Conservation (phyloP, 2,113 vertebrate species). For the Syngnathus scovelli region DNA sequence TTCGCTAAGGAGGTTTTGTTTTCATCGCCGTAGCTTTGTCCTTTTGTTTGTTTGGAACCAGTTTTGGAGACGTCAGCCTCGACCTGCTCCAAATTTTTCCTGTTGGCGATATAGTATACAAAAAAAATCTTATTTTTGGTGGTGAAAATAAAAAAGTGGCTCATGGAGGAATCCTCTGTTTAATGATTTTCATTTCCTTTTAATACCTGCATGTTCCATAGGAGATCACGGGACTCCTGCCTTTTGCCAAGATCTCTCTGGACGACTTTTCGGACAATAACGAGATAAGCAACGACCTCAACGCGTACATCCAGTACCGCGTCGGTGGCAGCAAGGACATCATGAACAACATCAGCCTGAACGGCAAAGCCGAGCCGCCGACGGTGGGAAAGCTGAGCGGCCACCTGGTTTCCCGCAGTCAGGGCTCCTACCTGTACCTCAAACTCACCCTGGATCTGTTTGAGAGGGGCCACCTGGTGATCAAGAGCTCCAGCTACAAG, state of each 20-base stretch:
- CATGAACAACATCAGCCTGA: constrained; percentile 90
- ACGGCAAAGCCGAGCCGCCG: constrained; percentile 84
- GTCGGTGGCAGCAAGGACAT: constrained; percentile 86
- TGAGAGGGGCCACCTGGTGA: constrained; percentile 90
- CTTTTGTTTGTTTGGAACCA: not conserved
- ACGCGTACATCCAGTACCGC: constrained; percentile 88
- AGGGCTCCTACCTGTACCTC: constrained; percentile 94
- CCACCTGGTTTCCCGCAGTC: constrained; percentile 89
- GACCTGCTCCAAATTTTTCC: not conserved
- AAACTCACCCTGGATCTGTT: constrained; percentile 96
- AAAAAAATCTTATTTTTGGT: not conserved
- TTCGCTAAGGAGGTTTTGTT: not conserved
- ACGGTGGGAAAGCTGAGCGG: constrained; percentile 87
- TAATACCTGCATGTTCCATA: constrained; percentile 42
- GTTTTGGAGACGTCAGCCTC: not conserved
- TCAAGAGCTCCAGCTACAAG: constrained; percentile 97
- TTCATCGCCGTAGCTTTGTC: not conserved
- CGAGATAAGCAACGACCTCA: constrained; percentile 87
- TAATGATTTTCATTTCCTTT: not conserved
- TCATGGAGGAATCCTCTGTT: not conserved
- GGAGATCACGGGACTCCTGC: constrained; percentile 82
- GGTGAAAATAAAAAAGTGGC: no score
- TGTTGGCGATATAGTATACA: not conserved
- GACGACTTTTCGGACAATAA: constrained; percentile 84
- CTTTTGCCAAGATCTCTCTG: constrained; percentile 82